Evolutionary conservation across 30 jellyfish, hydroid and myxozoan species (phyloP), one percentile per base, ranked within the genome.

Genomic region (Nemopilema nomurai): DNA sequence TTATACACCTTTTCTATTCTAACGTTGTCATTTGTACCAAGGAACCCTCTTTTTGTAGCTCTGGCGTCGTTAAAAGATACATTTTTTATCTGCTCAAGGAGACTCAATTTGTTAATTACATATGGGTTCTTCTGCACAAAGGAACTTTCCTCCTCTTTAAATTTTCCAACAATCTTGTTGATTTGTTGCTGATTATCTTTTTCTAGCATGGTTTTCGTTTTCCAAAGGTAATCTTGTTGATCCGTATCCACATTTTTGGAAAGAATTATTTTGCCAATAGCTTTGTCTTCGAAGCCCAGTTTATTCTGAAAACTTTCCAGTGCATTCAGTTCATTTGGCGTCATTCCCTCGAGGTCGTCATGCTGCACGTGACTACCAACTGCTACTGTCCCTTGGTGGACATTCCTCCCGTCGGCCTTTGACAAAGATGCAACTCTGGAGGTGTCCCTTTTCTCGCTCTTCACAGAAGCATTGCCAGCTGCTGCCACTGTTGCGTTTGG

Each of bases 71-170:
- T 18, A 22, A 69, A 83, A 0, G 74, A 69, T 20, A 79, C 67
- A 65, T 64, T 85, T 22, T 49, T 49, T 26, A 85, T 66, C 0
- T 67, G 65, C 30, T 84, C 87, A 27, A 84, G 29, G 18, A 84
- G 78, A 71, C 69, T 84, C 27, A 78, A 72, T 49, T 90, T 90
- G 71, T 90, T 91, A 1, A 71, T 68, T 20, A 85, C 97, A 29
- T 21, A 90, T 1, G 97, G 97, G 75, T 90, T 85, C 79, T 90
- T 90, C 65, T 83, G 71, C 26, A 90, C 72, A 33, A 90, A 90
- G 16, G 84, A 33, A 20, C 83, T 84, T 62, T 84, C 93, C 52
- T 73, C 93, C 1, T 69, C 71, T 57, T 74, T 75, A 63, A 71
- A 32, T 49, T 74, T 84, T 20, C 71, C 79, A 9, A 84, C 25